A percentile compares a stretch with the other conserved stretches of the same genome.
Conservation (phyloP, 2,797 vertebrate genomes). For the Siniperca obscura region DNA sequence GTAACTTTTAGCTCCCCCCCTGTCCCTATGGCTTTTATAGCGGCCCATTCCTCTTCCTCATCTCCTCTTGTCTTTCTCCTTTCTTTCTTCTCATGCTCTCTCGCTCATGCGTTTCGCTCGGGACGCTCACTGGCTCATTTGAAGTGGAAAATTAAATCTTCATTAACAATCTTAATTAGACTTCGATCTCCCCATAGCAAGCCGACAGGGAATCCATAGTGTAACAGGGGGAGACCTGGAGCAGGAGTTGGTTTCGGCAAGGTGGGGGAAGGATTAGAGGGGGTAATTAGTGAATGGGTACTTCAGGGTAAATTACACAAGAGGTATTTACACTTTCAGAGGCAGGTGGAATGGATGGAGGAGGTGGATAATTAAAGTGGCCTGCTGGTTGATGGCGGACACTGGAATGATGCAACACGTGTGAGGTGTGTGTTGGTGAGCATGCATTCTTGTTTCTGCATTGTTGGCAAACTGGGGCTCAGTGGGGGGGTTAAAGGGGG, state of each 20-base stretch:
- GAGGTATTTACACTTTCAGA: constrained; percentile 73
- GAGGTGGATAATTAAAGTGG: constrained; percentile 58
- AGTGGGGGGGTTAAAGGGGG: background rate
- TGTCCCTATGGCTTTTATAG: constrained; percentile 1
- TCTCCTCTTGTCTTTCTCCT: background rate
- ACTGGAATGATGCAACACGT: constrained; percentile 6
- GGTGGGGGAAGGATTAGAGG: constrained; percentile 56
- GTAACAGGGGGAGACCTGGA: constrained; percentile 71
- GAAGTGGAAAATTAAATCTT: constrained; percentile 88
- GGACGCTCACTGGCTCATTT: constrained; percentile 74
- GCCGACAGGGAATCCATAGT: constrained; percentile 82
- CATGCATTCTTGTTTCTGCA: constrained; percentile 9
- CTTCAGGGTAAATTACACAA: constrained; percentile 69
- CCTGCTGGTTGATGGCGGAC: constrained; percentile 37
- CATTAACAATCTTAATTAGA: constrained; percentile 88
- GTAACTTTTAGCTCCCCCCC: constrained; percentile 38
- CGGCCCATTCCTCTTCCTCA: background rate
- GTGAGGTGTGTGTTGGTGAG: background rate
- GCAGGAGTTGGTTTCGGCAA: constrained; percentile 61
- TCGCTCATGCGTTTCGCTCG: constrained; percentile 48
- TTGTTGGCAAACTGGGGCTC: constrained; percentile 12
- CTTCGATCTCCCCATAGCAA: constrained; percentile 82
- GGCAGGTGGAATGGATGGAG: constrained; percentile 26
- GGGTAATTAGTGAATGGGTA: constrained; percentile 76
- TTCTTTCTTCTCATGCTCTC: constrained; percentile 9